Evolutionary conservation across 2,797 vertebrate genomes (phyloP).

Genomic region (Mormyrus proboscirostris): DNA sequence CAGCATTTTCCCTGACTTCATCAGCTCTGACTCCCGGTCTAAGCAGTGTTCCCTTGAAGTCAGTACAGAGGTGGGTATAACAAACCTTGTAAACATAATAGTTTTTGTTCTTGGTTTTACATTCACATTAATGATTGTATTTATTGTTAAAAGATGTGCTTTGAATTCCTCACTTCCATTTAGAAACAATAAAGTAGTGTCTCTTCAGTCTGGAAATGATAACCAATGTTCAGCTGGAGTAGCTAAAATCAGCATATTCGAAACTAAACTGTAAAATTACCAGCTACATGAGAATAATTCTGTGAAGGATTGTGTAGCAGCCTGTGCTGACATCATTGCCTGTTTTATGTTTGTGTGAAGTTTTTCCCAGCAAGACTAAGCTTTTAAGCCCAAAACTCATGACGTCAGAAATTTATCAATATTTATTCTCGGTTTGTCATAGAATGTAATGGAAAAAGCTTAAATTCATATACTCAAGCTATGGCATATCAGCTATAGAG

Average conservation of each 20-base stretch:
- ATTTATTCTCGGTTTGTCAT: not conserved
- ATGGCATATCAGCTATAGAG: not conserved
- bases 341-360: not conserved
- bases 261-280: conserved; percentile 23
- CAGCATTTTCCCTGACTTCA: not conserved
- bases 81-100: not conserved
- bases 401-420: not conserved
- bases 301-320: not conserved
- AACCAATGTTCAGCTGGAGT: not conserved
- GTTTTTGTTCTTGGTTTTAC: not conserved
- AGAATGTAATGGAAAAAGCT: not conserved
- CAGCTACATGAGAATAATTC: conserved; percentile 25
- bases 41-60: not conserved
- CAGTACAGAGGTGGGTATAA: not conserved
- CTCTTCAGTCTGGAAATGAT: conserved; percentile 9
- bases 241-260: conserved; percentile 12
- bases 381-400: not conserved
- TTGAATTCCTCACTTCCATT: not conserved
- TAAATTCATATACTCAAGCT: not conserved
- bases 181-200: conserved; percentile 21
- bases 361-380: not conserved
- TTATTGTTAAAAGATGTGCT: not conserved
- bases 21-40: not conserved
- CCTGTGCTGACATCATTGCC: not conserved
- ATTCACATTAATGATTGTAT: conserved; percentile 5